Evolutionary conservation across 2,888 invertebrate genomes (phyloP), one percentile per base, ranked within the genome.

Genomic region (Chelonus formosanus): DNA sequence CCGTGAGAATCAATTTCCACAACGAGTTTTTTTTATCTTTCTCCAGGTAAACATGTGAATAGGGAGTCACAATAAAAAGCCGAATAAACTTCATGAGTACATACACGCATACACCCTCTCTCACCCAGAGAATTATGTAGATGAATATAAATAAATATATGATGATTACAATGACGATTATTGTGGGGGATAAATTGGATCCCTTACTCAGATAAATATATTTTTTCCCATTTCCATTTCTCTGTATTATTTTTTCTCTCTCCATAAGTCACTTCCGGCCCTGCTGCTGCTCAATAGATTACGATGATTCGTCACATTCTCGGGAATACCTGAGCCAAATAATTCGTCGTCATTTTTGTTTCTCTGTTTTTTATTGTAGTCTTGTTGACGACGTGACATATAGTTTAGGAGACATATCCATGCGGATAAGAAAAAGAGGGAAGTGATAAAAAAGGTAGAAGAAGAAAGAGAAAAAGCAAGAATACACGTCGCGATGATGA

Each of bases 401-500:
- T 20, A 20, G 20, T 2, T 20, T 20, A 20, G 2, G 20, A 20
- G 20, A 40, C 43, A 60, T 54, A 20, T 44, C 48, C 35, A 47
- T 48, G 45, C 34, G 10, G 6, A 52, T 54, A 54, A 58, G 59
- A 69, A 74, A 69, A 72, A 57, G 54, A 65, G 70, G 53, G 63
- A 58, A 66, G 57, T 57, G 45, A 63, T 57, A 58, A 55, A 44
- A 48, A 43, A 62, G 36, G 48, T 47, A 56, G 20, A 32, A 40
- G 62, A 59, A 47, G 65, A 67, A 65, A 57, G 52, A 40, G 36
- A 47, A 55, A 36, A 40, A 10, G 65, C 70, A 72, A 72, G 71
- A 73, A 67, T 69, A 73, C 70, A 69, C 78, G 73, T 73, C 76
- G 77, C 76, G 69, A 75, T 74, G 74, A 74, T 74, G 72, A 78